phyloP scores from a whole-genome alignment of 2,888 invertebrate genomes.

The Dascillus cervinus region DNA sequence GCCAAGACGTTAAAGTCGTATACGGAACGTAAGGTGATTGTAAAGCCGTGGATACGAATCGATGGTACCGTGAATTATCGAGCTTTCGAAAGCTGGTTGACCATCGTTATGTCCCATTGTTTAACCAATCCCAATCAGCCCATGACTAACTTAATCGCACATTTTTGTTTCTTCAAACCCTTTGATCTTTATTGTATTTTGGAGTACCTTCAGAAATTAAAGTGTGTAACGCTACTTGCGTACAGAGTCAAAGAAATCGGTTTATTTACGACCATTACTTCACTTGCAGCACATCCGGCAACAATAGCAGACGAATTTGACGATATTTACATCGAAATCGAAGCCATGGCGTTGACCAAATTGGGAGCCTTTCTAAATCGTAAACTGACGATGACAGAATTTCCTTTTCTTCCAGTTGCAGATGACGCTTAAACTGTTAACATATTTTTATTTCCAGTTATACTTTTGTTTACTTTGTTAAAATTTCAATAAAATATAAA shows the following conservation, averaged over 20 bases:
- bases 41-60: conserved; percentile 67
- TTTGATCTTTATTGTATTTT: conserved; percentile 55
- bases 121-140: conserved; percentile 54
- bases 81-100: conserved; percentile 61
- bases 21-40: conserved; percentile 17
- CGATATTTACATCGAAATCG: conserved; percentile 45
- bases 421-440: no score
- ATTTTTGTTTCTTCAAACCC: conserved; percentile 60
- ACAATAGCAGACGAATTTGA: conserved; percentile 45
- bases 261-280: conserved; percentile 14
- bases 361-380: conserved; percentile 52
- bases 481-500: no score
- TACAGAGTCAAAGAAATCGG: conserved; percentile 8
- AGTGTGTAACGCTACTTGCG: conserved; percentile 1
- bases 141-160: conserved; percentile 47
- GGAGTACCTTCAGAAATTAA: conserved; percentile 3
- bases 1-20: conserved; percentile 7
- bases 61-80: conserved; percentile 64
- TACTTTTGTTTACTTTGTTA: no score
- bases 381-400: conserved; percentile 30
- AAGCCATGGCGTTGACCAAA: conserved; percentile 45
- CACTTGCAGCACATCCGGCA: conserved; percentile 35
- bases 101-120: conserved; percentile 57
- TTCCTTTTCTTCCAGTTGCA: conserved; percentile 41
- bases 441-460: no score